Evolutionary conservation across 2,113 vertebrate genomes (phyloP).

Genomic region (Cricetomys ansorgei): DNA sequence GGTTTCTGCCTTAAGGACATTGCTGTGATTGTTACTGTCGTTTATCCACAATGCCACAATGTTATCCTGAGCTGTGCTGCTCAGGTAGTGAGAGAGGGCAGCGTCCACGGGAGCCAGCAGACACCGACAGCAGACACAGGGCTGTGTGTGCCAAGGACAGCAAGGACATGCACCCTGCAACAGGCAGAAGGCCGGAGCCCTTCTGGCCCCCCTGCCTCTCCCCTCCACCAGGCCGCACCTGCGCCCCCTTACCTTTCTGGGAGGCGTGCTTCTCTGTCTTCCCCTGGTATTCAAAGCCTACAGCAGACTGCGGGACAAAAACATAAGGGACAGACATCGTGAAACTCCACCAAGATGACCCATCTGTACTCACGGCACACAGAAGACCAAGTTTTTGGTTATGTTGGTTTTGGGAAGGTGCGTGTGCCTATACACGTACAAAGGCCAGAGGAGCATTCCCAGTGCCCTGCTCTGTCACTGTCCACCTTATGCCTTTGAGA

Average conservation of each 20-base stretch:
- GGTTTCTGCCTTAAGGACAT: background rate
- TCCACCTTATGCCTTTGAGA: too few relatives aligned
- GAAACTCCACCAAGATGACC: rapidly evolving
- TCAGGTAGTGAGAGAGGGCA: background rate
- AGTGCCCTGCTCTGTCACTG: background rate
- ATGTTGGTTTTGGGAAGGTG: background rate
- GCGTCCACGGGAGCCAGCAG: background rate
- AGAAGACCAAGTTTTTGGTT: background rate
- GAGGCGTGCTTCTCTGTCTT: constrained; percentile 98
- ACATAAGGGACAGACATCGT: background rate
- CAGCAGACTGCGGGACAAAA: constrained; percentile 90
- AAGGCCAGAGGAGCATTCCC: background rate
- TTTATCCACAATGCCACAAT: background rate
- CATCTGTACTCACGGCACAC: rapidly evolving
- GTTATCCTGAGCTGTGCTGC: rapidly evolving
- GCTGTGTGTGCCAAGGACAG: rapidly evolving
- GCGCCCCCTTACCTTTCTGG: constrained; percentile 92
- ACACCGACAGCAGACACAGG: background rate
- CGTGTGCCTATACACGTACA: background rate
- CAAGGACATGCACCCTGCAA: background rate
- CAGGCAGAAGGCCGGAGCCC: background rate
- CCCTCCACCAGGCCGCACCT: rapidly evolving
- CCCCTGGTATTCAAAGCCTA: constrained; percentile 97
- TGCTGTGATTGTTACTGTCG: too few relatives aligned
- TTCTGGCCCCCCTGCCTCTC: background rate